These are phyloP conservation scores for Papilio glaucus DNA, from an alignment of 1,140 invertebrate species.

Conservation along the genomic window DNA sequence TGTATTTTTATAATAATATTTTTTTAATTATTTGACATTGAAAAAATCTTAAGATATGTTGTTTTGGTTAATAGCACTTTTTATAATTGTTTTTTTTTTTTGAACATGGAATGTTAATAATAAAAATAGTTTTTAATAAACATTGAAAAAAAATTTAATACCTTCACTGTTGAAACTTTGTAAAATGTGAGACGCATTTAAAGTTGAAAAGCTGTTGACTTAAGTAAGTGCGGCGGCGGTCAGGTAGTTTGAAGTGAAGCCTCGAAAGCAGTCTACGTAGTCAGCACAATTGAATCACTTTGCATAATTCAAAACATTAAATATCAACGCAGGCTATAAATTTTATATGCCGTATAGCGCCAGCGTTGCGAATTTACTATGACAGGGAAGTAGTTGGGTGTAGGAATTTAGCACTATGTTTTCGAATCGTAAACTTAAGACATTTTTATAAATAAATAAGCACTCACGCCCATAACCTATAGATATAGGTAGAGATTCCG, in stretches of 20 bases:
- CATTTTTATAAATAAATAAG: no score
- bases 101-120: no score
- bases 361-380: background rate
- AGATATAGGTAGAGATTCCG: no score
- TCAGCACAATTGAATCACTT: slow-evolving; percentile 23
- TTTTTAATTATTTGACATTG: no score
- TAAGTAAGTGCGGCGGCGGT: slow-evolving; percentile 13
- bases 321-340: background rate
- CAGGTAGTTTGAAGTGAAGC: slow-evolving; percentile 16
- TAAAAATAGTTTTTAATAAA: no score
- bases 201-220: slow-evolving; percentile 15
- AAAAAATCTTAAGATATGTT: no score
- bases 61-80: no score
- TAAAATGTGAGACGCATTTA: slow-evolving; percentile 18
- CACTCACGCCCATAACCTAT: no score
- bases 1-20: no score
- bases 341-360: background rate
- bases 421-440: no score
- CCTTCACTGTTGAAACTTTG: background rate
- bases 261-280: background rate
- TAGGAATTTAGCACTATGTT: no score
- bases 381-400: background rate
- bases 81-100: no score
- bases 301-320: slow-evolving; percentile 26
- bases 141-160: background rate